phyloP scores from a whole-genome alignment of 2,113 vertebrate species.

The Nematolebias whitei region DNA sequence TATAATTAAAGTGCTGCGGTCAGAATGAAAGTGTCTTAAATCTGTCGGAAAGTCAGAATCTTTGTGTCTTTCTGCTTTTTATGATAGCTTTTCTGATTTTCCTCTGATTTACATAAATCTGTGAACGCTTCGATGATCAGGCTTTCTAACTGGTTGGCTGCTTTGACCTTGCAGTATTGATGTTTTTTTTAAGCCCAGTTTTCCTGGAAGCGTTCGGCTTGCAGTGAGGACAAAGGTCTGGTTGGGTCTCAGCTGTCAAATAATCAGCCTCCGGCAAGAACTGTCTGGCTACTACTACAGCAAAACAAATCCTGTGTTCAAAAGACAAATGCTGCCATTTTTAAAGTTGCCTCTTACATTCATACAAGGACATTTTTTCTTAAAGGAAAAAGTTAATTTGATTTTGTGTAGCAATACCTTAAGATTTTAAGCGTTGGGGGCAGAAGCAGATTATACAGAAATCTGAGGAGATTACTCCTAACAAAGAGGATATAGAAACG shows the following conservation, averaged over 20 bases:
- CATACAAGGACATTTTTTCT: neutral
- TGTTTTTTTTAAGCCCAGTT: constrained; percentile 31
- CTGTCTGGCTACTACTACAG: constrained; percentile 23
- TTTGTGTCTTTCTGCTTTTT: neutral
- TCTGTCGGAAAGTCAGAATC: too few species aligned
- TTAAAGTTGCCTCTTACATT: constrained; percentile 8
- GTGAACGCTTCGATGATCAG: neutral
- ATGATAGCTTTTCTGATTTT: neutral
- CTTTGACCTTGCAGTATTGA: constrained; percentile 35
- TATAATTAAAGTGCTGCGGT: too few species aligned
- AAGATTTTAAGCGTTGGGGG: neutral
- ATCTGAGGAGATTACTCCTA: neutral
- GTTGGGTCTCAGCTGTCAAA: constrained; percentile 40
- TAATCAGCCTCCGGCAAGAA: constrained; percentile 27
- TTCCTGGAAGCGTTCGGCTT: constrained; percentile 31
- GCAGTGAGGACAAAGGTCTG: constrained; percentile 38
- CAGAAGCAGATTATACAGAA: constrained; percentile 5
- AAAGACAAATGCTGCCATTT: constrained; percentile 15
- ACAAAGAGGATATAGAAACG: neutral
- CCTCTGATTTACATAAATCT: constrained; percentile 25
- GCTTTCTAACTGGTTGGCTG: neutral
- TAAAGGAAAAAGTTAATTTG: neutral
- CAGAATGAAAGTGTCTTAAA: too few species aligned
- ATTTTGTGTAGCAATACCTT: neutral
- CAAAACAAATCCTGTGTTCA: constrained; percentile 7